These are phyloP conservation scores for Drosophila rhopaloa DNA, from an alignment of 1,140 invertebrate genomes.

Conservation along the genomic window DNA sequence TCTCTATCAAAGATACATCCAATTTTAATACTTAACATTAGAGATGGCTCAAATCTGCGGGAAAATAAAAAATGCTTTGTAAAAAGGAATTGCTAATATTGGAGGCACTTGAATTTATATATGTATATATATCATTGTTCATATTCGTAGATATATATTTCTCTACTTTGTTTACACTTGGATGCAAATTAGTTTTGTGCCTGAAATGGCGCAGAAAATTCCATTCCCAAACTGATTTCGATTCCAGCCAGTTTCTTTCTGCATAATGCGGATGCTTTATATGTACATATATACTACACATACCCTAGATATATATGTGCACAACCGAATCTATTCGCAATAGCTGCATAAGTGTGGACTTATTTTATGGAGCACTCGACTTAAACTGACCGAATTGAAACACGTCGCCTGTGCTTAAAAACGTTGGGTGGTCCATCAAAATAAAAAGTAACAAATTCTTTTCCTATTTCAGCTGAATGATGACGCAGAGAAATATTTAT, in stretches of 20 bases:
- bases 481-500: constrained; percentile 41
- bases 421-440: constrained; percentile 9
- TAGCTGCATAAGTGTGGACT: constrained; percentile 51
- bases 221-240: constrained; percentile 30
- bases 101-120: not conserved
- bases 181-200: constrained; percentile 55
- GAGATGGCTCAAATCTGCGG: not conserved
- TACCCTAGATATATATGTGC: constrained; percentile 3
- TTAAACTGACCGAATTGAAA: constrained; percentile 15
- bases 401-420: constrained; percentile 15
- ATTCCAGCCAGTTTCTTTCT: constrained; percentile 31
- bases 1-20: constrained; percentile 34
- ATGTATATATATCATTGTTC: constrained; percentile 1
- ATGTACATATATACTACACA: constrained; percentile 9
- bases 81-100: constrained; percentile 1
- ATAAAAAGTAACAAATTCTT: constrained; percentile 25
- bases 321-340: constrained; percentile 10
- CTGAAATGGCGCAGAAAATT: constrained; percentile 51
- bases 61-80: not conserved
- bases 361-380: constrained; percentile 56
- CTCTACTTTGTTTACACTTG: constrained; percentile 49
- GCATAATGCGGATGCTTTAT: constrained; percentile 35
- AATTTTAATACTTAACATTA: constrained; percentile 10
- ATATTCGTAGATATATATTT: constrained; percentile 8
- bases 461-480: constrained; percentile 23